Base-by-base conservation (phyloP, 2,797 vertebrate species). In the Oryzias dopingdopingensis region DNA sequence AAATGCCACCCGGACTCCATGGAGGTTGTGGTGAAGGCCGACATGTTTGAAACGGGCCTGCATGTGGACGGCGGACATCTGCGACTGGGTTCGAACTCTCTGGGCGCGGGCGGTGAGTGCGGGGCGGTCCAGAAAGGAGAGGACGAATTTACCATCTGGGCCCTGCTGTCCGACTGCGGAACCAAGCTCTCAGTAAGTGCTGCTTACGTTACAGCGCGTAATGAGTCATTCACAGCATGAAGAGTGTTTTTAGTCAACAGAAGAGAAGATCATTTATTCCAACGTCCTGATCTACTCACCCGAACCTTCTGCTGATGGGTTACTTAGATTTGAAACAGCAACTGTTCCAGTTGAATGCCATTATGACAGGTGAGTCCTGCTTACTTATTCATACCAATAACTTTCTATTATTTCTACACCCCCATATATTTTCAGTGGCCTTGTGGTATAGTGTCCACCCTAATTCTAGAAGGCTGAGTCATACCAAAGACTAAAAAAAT, bases 321-420 rank as follows among this genome's bases (percentile, higher is more conserved):
- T 91, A 29, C 59, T 89, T 3, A 65, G 81, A 52, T 71, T 87
- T 45, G 78, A 77, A 49, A 52, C 14, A 49, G 74, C 81, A 14
- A 49, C 56, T 16, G 62, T 90, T 70, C 86, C 88, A 20, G 67
- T 91, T 59, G 80, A 86, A 72, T 91, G 90, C 22, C 87, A 89
- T 56, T 92, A 87, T 77, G 60, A 70, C 23, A 89, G 64, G 91
- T 90, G 59, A 64, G 77, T 56, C 2, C 2, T 49, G 15, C 14
- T 22, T 1, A 10, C 20, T 48, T 14, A 49, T 29, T 6, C 5
- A 37, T 17, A 4, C 24, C 5, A 29, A 29, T 29, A 5, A 6
- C 4, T 8, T 4, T 37, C 20, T 6, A 2, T 1, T 24, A 0
- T 13, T 47, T 42, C 1, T 49, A 18, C 18, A 18, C 17, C 16